Percentiles rank a stretch among this genome's conserved stretches.
Evolutionary conservation across 2,888 invertebrate species (phyloP).

Genomic region (Aricia artaxerxes): DNA sequence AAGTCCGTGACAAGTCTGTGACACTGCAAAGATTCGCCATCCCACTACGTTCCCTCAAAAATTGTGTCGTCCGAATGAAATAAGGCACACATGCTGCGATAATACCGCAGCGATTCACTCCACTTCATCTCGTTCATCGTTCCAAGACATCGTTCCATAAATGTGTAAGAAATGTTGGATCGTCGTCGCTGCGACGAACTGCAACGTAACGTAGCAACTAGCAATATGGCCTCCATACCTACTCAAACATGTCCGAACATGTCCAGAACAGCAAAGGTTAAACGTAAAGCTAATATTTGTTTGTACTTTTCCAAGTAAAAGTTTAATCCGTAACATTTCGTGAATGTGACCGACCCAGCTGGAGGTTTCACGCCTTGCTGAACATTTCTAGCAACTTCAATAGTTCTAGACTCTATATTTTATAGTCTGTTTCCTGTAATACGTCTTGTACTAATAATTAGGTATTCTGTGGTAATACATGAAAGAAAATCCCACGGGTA

Average conservation of each 20-base stretch:
- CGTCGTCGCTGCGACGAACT: too few species aligned
- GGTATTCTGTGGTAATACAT: neutral
- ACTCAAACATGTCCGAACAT: neutral
- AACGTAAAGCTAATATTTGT: slow-evolving; percentile 6
- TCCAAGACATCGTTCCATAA: too few species aligned
- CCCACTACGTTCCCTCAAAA: too few species aligned
- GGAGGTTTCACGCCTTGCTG: neutral
- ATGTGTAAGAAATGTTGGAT: neutral
- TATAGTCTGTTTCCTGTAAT: neutral
- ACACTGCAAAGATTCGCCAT: too few species aligned
- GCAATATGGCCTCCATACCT: neutral
- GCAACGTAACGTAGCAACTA: neutral
- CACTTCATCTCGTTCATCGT: too few species aligned
- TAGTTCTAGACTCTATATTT: neutral
- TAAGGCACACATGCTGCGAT: too few species aligned
- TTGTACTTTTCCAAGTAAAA: neutral
- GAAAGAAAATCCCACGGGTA: neutral
- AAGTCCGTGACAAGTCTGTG: too few species aligned
- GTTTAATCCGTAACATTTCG: neutral
- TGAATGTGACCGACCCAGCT: neutral
- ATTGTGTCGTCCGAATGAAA: too few species aligned
- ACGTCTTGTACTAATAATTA: too few species aligned
- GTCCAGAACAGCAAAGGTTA: neutral
- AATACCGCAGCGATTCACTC: too few species aligned
- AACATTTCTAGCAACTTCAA: neutral